Percentiles rank a stretch among this genome's conserved stretches.
Evolutionary conservation across 2,113 vertebrate species (phyloP).

Genomic region (Micronisus gabar): DNA sequence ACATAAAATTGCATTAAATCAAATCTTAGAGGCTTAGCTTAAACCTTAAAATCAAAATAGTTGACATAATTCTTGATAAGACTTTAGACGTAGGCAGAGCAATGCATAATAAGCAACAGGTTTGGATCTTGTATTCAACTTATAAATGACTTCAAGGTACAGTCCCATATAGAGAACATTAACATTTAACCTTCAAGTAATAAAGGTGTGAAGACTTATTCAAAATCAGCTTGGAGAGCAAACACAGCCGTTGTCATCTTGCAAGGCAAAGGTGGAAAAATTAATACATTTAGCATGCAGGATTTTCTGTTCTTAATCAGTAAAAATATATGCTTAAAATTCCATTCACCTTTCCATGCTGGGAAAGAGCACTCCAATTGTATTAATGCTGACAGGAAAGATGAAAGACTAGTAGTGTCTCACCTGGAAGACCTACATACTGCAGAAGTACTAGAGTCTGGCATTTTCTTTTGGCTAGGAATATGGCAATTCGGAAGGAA

Average conservation of each 20-base stretch:
- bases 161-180: background rate
- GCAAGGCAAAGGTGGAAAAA: background rate
- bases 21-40: background rate
- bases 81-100: background rate
- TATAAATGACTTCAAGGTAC: background rate
- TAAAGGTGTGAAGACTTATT: background rate
- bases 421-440: background rate
- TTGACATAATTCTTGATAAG: constrained; percentile 1
- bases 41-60: constrained; percentile 14
- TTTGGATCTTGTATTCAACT: background rate
- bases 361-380: background rate
- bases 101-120: background rate
- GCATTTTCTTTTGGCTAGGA: background rate
- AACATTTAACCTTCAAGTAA: background rate
- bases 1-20: background rate
- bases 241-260: background rate
- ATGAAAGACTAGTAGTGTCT: background rate
- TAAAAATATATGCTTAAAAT: background rate
- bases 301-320: background rate
- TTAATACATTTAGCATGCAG: accelerated
- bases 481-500: background rate
- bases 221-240: background rate
- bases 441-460: background rate
- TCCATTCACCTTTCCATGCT: background rate
- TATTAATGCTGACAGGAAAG: background rate